Evolutionary conservation across 2,113 vertebrate species (phyloP).

Genomic region (Pterocles gutturalis): DNA sequence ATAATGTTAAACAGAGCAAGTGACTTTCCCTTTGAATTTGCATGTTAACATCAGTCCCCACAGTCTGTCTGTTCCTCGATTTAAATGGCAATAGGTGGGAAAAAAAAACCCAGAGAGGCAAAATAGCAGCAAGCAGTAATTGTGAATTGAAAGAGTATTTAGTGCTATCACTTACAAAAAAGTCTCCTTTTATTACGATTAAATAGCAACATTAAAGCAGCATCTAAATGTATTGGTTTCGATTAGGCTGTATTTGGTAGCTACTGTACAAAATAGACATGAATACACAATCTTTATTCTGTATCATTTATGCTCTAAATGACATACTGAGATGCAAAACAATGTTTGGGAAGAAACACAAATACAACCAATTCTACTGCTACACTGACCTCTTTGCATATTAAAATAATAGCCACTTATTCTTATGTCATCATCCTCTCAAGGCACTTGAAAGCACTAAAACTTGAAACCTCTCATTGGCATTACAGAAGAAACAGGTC

Average conservation of each 20-base stretch:
- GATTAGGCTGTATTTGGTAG: background rate
- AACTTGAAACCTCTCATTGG: background rate
- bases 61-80: background rate
- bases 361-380: background rate
- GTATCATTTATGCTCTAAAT: background rate
- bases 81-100: background rate
- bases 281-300: background rate
- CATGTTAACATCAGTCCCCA: background rate
- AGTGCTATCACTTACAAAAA: background rate
- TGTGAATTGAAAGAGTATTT: background rate
- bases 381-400: background rate
- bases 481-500: background rate
- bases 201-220: background rate
- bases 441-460: background rate
- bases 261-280: background rate
- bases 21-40: conserved; percentile 12
- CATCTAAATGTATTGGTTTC: background rate
- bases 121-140: background rate
- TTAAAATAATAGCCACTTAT: background rate
- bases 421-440: background rate
- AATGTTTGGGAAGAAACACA: background rate
- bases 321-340: background rate
- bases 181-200: background rate
- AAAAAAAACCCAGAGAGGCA: background rate
- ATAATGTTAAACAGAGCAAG: conserved; percentile 45